Evolutionary conservation across 2,113 vertebrate genomes (phyloP).

Genomic region (Cairina moschata): DNA sequence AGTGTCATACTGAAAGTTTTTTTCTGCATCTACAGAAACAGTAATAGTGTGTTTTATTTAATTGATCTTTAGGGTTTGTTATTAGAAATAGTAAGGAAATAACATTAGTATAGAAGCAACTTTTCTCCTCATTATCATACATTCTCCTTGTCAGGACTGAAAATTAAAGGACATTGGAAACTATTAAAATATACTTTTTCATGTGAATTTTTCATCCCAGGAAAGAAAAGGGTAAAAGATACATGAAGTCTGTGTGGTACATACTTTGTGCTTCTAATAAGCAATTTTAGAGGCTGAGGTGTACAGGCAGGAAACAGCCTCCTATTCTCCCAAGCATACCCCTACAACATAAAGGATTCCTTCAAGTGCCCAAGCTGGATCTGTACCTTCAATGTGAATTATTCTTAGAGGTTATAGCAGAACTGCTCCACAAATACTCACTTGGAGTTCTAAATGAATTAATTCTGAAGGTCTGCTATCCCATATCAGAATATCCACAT

Average conservation of each 20-base stretch:
- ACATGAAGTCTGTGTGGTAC: not conserved
- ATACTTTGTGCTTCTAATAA: accelerated
- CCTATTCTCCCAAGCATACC: not conserved
- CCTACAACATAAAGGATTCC: not conserved
- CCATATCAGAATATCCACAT: not conserved
- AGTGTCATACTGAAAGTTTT: not conserved
- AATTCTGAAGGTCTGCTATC: not conserved
- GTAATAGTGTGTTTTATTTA: not conserved
- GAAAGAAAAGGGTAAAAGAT: not conserved
- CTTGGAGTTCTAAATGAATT: not conserved
- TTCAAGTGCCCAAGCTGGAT: not conserved
- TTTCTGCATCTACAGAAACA: not conserved
- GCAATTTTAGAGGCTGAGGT: not conserved
- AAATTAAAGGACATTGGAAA: not conserved
- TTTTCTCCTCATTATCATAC: not conserved
- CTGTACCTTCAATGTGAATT: not conserved
- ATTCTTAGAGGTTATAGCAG: not conserved
- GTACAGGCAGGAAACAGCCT: not conserved
- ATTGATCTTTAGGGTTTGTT: not conserved
- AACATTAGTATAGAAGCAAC: not conserved
- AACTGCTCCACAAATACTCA: not conserved
- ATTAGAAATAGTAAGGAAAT: not conserved
- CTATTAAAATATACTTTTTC: not conserved
- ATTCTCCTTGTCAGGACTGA: not conserved
- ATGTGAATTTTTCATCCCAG: not conserved